These are phyloP conservation scores for Heliconius hortense DNA, from an alignment of 2,888 invertebrate genomes.

Conservation along the genomic window DNA sequence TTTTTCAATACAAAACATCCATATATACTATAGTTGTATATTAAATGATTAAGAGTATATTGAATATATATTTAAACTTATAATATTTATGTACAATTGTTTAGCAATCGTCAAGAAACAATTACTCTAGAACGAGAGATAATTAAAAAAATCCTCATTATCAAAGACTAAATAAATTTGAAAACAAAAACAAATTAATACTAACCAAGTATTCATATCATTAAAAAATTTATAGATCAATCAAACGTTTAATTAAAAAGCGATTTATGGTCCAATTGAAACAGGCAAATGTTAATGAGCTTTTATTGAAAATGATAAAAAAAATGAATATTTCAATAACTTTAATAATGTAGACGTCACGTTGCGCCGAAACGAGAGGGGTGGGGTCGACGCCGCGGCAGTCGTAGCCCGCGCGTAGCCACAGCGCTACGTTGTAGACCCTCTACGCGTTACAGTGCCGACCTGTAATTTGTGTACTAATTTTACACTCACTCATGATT, in stretches of 20 bases:
- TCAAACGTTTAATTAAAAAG: constrained; percentile 21
- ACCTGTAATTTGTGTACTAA: constrained; percentile 43
- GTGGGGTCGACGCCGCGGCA: constrained; percentile 72
- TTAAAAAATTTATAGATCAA: constrained; percentile 13
- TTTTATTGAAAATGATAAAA: constrained; percentile 28
- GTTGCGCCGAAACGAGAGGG: constrained; percentile 53
- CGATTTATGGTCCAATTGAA: constrained; percentile 11
- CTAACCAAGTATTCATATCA: constrained; percentile 10
- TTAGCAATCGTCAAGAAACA: no score
- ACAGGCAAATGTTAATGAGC: constrained; percentile 22
- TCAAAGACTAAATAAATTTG: background rate
- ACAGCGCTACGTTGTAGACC: constrained; percentile 64
- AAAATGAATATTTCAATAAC: constrained; percentile 45
- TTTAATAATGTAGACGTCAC: constrained; percentile 48
- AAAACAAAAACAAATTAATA: background rate
- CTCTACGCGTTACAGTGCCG: constrained; percentile 40
- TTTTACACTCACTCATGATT: constrained; percentile 37
- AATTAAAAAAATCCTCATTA: background rate
- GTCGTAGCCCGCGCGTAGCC: constrained; percentile 73
- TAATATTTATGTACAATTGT: no score
- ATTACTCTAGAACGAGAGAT: no score
- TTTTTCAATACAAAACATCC: background rate
- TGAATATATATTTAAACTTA: no score
- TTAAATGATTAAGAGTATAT: no score
- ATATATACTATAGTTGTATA: no score